Evolutionary conservation across 2,797 vertebrate species (phyloP), one percentile per base, ranked within the genome.

Genomic region (Acrossocheilus wenchowensis): DNA sequence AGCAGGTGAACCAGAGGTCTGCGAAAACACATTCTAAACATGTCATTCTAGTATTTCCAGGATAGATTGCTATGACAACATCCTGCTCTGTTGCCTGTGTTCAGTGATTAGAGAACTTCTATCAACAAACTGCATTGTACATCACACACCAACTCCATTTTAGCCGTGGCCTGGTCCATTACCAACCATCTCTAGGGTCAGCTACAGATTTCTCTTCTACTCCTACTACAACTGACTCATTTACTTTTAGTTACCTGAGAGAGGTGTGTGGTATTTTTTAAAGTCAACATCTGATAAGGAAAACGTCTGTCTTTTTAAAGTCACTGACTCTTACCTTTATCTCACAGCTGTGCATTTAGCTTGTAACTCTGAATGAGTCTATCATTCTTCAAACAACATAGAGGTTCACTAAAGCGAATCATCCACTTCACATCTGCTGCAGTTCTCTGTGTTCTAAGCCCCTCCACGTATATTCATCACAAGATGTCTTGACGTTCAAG

Each of bases 371-470:
- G 72, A 79, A 72, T 73, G 81, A 48, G 57, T 66, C 66, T 80
- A 45, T 84, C 77, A 17, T 36, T 78, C 45, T 34, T 36, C n/a
- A 34, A 23, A 80, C 75, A 74, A 75, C 64, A 68, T 36, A 57
- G 78, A 75, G 23, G 72, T 86, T 78, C 86, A 64, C 69, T 81
- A 36, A 88, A 79, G 88, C 52, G 69, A 36, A 81, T 85, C 57
- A 78, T 39, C 43, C 69, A 50, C 69, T 83, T 69, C 69, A 83
- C 86, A 86, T 82, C 87, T 88, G 90, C 78, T 82, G 43, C 86
- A 52, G 87, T 83, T 90, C 74, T 87, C 64, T 81, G 30, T 52
- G 34, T 78, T 69, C 17, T 69, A 64, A 78, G 34, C 36, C 60
- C n/a, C 21, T 54, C 48, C 34, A 26, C 64, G 34, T 52, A 36